Evolutionary conservation across 1,140 invertebrate species (phyloP), one percentile per base, ranked within the genome.

Genomic region (Brachionus koreanus): DNA sequence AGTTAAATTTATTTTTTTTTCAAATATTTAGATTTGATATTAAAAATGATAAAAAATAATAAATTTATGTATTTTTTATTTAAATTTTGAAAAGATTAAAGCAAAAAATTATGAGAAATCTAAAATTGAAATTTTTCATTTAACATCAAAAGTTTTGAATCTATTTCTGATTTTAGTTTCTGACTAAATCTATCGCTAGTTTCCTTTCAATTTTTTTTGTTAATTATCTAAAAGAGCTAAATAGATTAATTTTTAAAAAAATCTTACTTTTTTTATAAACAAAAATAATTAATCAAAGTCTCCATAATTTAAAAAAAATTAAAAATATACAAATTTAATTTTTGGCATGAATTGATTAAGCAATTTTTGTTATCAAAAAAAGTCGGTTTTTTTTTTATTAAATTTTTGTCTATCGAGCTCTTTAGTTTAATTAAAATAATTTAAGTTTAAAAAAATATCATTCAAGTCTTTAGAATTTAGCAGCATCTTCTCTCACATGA

Each of bases 71-170:
- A 23, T 57, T 57, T 57, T 57, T 19, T 57, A 19, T 25, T 5
- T 25, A 6, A 19, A 57, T 9, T 23, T 57, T 57, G 49, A 57
- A 57, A 57, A 57, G 49, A 57, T 57, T 57, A 23, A 25, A 57
- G 49, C 29, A 0, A 69, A 39, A 35, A 69, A 37, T 33, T 69
- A 69, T 42, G 65, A 69, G 35, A 69, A 39, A 9, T 16, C 10
- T 9, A 69, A 39, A 69, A 69, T 69, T 19, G 65, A 69, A 69
- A 69, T 69, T 69, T 19, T 69, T 69, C 65, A 69, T 69, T 33
- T 69, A 69, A 69, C 35, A 69, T 39, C 16, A 3, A 43, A n/a
- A 29, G 29, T 23, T 69, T 69, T 69, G 65, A 69, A 69, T 10
- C 16, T 69, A 69, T 69, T 69, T 69, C 65, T 69, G 37, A 23